These are phyloP conservation scores for Ammodytes dubius DNA, from an alignment of 2,113 vertebrate species.

Conservation along the genomic window DNA sequence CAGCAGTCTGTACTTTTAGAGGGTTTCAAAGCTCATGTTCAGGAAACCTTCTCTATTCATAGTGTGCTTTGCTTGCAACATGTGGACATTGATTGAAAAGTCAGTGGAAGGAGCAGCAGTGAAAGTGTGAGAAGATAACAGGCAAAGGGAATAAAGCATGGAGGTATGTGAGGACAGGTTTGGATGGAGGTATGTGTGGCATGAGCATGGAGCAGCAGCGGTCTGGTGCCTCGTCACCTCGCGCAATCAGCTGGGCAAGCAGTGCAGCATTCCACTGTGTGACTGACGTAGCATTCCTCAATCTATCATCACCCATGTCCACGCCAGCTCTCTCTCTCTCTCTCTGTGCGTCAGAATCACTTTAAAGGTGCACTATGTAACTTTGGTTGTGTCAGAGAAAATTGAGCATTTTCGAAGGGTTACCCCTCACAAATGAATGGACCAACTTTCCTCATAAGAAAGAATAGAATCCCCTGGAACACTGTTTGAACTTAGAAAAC, in stretches of 20 bases:
- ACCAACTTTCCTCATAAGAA: too few relatives aligned
- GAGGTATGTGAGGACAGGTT: slow-evolving; percentile 15
- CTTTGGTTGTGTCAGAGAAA: too few relatives aligned
- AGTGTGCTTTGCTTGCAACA: neutral
- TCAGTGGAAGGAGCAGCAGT: neutral
- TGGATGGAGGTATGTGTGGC: slow-evolving; percentile 5
- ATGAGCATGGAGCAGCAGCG: slow-evolving; percentile 1
- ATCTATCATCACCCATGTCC: neutral
- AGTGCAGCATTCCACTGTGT: slow-evolving; percentile 6
- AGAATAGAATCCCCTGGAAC: too few relatives aligned
- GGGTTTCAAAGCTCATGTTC: neutral
- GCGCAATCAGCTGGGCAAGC: neutral
- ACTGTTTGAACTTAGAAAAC: too few relatives aligned
- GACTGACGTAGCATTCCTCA: neutral
- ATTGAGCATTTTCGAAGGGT: too few relatives aligned
- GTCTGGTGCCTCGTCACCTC: neutral
- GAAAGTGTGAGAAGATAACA: neutral
- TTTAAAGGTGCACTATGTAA: too few relatives aligned
- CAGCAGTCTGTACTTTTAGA: neutral
- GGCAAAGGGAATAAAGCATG: neutral
- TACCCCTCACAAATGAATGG: too few relatives aligned
- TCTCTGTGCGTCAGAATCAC: neutral
- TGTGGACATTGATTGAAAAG: neutral
- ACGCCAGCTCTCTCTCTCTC: neutral
- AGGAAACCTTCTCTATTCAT: slow-evolving; percentile 8